Evolutionary conservation across 2,113 vertebrate genomes (phyloP), one percentile per base, ranked within the genome.

Genomic region (Piprites chloris): DNA sequence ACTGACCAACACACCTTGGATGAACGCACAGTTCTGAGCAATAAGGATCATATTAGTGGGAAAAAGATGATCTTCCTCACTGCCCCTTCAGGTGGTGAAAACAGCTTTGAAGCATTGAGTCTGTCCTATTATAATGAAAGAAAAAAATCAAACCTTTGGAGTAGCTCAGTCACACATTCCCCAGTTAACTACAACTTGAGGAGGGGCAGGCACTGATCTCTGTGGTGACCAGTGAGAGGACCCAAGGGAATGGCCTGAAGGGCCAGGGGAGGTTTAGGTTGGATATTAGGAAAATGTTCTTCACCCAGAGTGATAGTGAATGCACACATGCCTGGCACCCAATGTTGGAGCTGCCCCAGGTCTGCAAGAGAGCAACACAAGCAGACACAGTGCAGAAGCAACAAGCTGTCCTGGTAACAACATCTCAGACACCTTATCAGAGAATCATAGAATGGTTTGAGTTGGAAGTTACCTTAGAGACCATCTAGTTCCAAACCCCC

Each of bases 311-410:
- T 28, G 50, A 52, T 1, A 50, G 78, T 0, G 1, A 78, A 20
- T 0, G 0, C 23, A 37, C 30, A 3, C 1, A 0, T 30, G 30
- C 41, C 37, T 52, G 41, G 37, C 27, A 39, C 14, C 13, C 23
- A 1, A 5, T 1, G 23, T 11, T 12, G 0, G 5, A 32, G 20
- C 59, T 68, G 35, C 52, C 17, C 27, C 18, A 14, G 67, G 6
- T 56, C 62, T 24, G 67, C 73, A 42, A 42, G 75, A 47, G 52
- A 53, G 46, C 39, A 59, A 27, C 46, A 44, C 2, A 1, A 55
- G 41, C 28, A 20, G 23, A 18, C 24, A 33, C 46, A 59, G 47
- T 8, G 19, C 67, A 79, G 62, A n/a, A 61, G 44, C 30, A 53
- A 59, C 19, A 72, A 61, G 11, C 16, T 83, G 20, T 28, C 69